Evolutionary conservation across 2,888 invertebrate genomes (phyloP).

Genomic region (Ectemnius continuus): DNA sequence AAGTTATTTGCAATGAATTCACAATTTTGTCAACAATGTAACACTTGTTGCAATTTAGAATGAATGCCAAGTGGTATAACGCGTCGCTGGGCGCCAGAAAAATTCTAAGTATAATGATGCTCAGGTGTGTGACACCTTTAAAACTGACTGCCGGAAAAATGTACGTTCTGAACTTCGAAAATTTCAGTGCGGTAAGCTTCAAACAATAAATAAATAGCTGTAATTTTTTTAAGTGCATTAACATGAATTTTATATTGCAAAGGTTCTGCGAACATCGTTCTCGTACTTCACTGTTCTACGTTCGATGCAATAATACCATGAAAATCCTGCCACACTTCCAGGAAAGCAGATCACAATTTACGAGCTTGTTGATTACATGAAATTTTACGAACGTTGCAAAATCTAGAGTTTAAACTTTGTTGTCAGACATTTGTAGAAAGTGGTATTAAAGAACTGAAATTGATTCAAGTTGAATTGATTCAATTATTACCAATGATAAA

Average conservation of each 20-base stretch:
- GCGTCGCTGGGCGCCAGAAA: constrained; percentile 58
- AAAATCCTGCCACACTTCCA: not conserved
- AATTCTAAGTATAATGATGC: constrained; percentile 56
- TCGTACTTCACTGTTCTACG: constrained; percentile 64
- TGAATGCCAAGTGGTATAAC: constrained; percentile 57
- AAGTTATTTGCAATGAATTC: not conserved
- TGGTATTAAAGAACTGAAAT: not conserved
- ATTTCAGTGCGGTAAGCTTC: constrained; percentile 61
- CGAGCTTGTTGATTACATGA: not conserved
- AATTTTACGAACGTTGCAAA: not conserved
- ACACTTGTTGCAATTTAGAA: constrained; percentile 5
- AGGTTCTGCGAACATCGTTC: constrained; percentile 63
- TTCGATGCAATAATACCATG: constrained; percentile 50
- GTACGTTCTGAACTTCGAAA: constrained; percentile 61
- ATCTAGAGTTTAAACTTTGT: not conserved
- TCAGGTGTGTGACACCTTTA: constrained; percentile 55
- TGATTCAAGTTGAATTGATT: no score
- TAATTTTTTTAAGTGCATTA: not conserved
- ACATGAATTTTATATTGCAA: constrained; percentile 1
- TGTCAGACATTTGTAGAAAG: not conserved
- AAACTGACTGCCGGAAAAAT: constrained; percentile 62
- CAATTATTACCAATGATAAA: no score
- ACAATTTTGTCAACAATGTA: not conserved
- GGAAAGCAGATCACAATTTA: not conserved
- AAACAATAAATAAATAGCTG: not conserved